These are phyloP conservation scores for Gerris lacustris DNA, from an alignment of 2,888 invertebrate species.

Conservation along the genomic window DNA sequence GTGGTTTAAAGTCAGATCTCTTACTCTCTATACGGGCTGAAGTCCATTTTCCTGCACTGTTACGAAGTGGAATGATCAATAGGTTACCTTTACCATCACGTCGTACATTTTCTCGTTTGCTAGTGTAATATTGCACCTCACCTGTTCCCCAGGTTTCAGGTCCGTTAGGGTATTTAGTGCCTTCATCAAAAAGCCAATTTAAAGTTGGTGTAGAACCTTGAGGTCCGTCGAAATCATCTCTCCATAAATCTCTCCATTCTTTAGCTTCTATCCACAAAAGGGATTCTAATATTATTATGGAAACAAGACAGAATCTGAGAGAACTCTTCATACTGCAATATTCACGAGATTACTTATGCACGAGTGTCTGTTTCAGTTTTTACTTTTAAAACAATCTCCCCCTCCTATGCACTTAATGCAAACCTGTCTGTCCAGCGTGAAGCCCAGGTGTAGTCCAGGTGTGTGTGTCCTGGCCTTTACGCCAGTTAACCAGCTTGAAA, in stretches of 20 bases:
- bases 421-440: no score
- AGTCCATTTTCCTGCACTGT: neutral
- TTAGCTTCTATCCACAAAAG: no score
- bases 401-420: no score
- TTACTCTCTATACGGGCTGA: neutral
- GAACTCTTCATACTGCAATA: no score
- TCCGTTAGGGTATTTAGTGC: neutral
- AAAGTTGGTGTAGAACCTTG: neutral
- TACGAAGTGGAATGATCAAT: neutral
- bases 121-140: neutral
- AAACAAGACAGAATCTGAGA: no score
- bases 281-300: no score
- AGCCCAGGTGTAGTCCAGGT: no score
- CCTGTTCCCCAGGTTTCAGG: neutral
- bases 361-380: no score
- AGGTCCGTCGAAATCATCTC: neutral
- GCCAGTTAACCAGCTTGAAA: no score
- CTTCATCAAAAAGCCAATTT: neutral
- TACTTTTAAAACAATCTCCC: no score
- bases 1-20: neutral
- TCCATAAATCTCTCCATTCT: neutral
- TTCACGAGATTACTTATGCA: no score
- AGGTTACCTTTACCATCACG: neutral
- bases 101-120: neutral
- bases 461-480: no score